Percentiles rank a stretch among this genome's conserved stretches.
phyloP scores from a whole-genome alignment of 2,888 invertebrate genomes.

The Mongoloraphidia duomilia region DNA sequence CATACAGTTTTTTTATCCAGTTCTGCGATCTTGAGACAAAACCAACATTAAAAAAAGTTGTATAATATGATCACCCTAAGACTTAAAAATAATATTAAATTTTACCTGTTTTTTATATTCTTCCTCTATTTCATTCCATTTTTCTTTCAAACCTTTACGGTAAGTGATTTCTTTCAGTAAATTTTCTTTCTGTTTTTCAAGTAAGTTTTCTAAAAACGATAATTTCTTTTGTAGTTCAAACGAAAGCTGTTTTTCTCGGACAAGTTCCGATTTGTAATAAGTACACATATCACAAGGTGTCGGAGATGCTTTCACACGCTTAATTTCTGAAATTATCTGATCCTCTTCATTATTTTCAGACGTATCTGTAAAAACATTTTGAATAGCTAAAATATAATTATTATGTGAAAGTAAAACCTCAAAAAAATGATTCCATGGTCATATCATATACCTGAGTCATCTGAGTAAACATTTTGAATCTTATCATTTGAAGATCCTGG shows the following conservation, averaged over 20 bases:
- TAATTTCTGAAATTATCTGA: background rate
- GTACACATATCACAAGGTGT: conserved; percentile 70
- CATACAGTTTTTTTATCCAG: conserved; percentile 30
- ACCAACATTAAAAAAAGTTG: no score
- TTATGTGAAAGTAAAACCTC: no score
- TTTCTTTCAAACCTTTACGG: conserved; percentile 60
- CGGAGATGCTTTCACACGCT: conserved; percentile 4
- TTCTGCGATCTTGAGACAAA: conserved; percentile 33
- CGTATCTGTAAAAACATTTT: no score
- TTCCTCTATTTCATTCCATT: conserved; percentile 63
- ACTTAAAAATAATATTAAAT: no score
- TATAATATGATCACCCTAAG: no score
- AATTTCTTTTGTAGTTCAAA: conserved; percentile 33
- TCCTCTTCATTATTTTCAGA: no score
- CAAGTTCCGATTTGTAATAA: conserved; percentile 72
- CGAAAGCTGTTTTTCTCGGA: conserved; percentile 53
- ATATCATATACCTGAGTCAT: no score
- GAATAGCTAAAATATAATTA: no score
- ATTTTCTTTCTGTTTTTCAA: conserved; percentile 49
- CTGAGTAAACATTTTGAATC: no score
- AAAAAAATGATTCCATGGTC: no score
- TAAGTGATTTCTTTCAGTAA: conserved; percentile 56
- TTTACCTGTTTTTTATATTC: conserved; percentile 54
- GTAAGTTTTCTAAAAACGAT: conserved; percentile 34
- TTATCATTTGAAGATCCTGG: no score